Conservation (phyloP, 2,113 vertebrate species). For the Tenebrosternarchus preto region DNA sequence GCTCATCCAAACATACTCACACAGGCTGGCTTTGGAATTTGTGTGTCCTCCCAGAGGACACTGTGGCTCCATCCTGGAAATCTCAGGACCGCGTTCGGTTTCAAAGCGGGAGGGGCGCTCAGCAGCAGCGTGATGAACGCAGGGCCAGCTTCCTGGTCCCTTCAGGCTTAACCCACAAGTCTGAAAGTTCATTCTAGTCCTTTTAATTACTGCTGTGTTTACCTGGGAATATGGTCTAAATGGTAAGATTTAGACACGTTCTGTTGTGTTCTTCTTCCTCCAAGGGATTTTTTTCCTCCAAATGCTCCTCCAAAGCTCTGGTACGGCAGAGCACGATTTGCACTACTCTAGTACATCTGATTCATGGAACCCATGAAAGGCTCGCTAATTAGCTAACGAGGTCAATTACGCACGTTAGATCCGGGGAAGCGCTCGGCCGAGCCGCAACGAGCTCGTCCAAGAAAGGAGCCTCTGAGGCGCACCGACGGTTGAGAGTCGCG, state of each 20-base stretch:
- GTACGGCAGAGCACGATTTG: background rate
- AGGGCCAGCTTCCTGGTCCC: background rate
- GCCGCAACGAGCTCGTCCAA: background rate
- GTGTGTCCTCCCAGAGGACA: background rate
- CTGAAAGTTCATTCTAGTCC: background rate
- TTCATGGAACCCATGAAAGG: background rate
- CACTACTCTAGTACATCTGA: background rate
- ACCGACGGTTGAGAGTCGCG: too few species aligned
- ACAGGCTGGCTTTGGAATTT: background rate
- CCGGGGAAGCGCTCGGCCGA: background rate
- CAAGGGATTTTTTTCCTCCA: background rate
- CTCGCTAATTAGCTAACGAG: background rate
- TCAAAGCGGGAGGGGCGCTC: background rate
- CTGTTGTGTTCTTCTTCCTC: background rate
- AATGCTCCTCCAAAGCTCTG: background rate
- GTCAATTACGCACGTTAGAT: background rate
- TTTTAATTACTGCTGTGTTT: background rate
- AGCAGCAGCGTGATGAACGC: background rate
- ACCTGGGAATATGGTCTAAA: background rate
- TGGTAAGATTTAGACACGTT: too few species aligned
- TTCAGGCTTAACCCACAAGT: too few species aligned
- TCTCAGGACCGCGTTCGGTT: background rate
- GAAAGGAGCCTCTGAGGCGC: background rate
- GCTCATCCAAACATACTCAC: background rate
- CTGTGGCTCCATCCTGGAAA: conserved; percentile 1